Base-by-base conservation (phyloP, 2,888 invertebrate species). In the Amorpha juglandis region DNA sequence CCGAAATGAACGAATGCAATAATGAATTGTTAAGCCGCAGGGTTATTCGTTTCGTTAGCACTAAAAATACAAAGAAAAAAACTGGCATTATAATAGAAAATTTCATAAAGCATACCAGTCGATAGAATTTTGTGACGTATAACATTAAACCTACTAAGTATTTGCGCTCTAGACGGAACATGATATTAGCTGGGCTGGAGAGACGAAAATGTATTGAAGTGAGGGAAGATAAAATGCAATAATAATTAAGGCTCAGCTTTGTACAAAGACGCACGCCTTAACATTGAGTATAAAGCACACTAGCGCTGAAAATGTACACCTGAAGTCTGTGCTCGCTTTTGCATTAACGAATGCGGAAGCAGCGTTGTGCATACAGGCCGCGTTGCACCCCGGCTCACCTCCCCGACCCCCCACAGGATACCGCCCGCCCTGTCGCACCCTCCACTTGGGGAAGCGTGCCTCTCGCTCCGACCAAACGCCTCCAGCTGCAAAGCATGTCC, bases 301-400 rank as follows among this genome's bases (percentile, higher is more conserved):
- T 87, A 88, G 89, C 91, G 86, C 91, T 92, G 92, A 93, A 92
- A 92, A 90, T 91, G 89, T 91, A 92, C 91, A 92, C 92, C 92
- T 92, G 92, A 91, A 92, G 91, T 89, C 90, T 90, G 88, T 86
- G 86, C 90, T 84, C 89, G 92, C 92, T 91, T 92, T 92, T 92
- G 92, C 92, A 91, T 92, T 92, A 92, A 93, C 93, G 91, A 92
- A 92, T 92, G 92, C 92, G 93, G 92, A 92, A 92, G 91, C 91
- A 85, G 89, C 88, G 89, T 88, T 92, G 88, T 92, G 92, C 92
- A 92, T 90, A 92, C 91, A 92, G 89, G 90, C 90, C 91, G 88
- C 86, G 87, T 79, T 87, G 87, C 88, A 85, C 58, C 58, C 58
- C 42, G 38, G 12, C 38, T 50, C 58, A 9, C 84, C 86, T 86